phyloP scores from a whole-genome alignment of 2,113 vertebrate species.

The Sprattus sprattus region DNA sequence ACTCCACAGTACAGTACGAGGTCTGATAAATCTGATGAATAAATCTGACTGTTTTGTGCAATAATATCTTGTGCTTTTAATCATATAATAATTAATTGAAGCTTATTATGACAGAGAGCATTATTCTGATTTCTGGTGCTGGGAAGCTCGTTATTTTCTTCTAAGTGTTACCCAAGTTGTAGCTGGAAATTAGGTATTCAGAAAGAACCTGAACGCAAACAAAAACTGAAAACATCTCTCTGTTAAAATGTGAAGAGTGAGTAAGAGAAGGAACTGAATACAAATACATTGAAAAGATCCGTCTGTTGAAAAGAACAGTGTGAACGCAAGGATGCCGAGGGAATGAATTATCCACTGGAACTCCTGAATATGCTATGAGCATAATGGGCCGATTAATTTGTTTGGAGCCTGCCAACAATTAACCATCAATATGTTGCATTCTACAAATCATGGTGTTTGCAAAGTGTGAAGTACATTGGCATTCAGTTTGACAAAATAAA shows the following conservation, averaged over 20 bases:
- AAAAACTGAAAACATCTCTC: neutral
- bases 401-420: constrained; percentile 10
- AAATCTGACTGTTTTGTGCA: neutral
- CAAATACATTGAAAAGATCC: neutral
- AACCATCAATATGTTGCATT: neutral
- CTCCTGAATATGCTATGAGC: constrained; percentile 2
- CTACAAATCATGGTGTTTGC: constrained; percentile 1
- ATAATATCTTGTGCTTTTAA: neutral
- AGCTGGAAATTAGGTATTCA: neutral
- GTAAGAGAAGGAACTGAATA: neutral
- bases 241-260: neutral
- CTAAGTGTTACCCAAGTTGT: neutral
- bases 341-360: neutral
- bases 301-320: neutral
- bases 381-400: neutral
- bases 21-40: neutral
- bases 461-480: constrained; percentile 15
- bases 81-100: neutral
- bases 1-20: neutral
- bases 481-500: neutral
- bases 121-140: neutral
- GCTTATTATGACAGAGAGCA: neutral
- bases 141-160: neutral
- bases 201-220: neutral
- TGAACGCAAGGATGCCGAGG: neutral